Percentiles rank a stretch among this genome's conserved stretches.
These are phyloP conservation scores for Cryptus viduatorius DNA, from an alignment of 2,888 invertebrate genomes.

Conservation along the genomic window DNA sequence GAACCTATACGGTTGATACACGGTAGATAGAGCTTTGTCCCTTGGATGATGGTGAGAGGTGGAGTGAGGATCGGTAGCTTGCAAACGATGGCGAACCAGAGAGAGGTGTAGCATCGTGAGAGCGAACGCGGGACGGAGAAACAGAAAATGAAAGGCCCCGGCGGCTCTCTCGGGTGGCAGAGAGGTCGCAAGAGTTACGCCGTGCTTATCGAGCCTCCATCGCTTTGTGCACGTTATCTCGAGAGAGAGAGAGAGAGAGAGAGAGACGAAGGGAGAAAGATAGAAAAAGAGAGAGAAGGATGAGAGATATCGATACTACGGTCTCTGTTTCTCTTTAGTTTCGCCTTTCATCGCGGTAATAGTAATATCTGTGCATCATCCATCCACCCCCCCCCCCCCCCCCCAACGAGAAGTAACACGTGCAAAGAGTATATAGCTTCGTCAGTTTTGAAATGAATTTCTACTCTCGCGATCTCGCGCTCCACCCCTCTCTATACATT, in stretches of 20 bases:
- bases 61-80: background rate
- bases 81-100: constrained; percentile 24
- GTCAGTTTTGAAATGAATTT: background rate
- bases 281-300: constrained; percentile 13
- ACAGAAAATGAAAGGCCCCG: constrained; percentile 18
- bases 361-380: background rate
- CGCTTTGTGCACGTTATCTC: constrained; percentile 54
- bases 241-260: constrained; percentile 22
- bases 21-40: constrained; percentile 13
- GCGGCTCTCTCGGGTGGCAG: constrained; percentile 41
- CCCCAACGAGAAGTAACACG: background rate
- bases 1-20: constrained; percentile 12
- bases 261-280: background rate
- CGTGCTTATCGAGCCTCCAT: constrained; percentile 64
- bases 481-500: background rate
- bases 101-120: constrained; percentile 15
- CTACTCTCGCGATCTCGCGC: background rate
- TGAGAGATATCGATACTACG: constrained; percentile 55
- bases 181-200: constrained; percentile 55
- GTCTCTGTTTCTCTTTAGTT: constrained; percentile 54
- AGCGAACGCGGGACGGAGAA: background rate
- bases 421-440: background rate
- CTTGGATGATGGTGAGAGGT: background rate
- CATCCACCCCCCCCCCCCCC: background rate
- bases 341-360: constrained; percentile 41